phyloP scores from a whole-genome alignment of 2,888 invertebrate species.

The Lepidonotus clava region DNA sequence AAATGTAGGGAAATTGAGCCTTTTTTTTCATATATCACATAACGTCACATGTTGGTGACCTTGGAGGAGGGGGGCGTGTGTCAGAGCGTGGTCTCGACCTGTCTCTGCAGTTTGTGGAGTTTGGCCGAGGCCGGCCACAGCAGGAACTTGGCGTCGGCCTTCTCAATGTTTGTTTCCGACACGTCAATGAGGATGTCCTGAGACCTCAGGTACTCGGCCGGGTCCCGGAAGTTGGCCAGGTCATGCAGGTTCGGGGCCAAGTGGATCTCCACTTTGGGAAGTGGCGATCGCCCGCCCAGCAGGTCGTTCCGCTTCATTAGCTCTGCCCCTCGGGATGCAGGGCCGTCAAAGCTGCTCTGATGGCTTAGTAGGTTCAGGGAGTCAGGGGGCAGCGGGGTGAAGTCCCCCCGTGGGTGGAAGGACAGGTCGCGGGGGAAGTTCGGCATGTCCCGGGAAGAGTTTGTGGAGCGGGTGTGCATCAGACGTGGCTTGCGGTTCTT shows the following conservation, averaged over 20 bases:
- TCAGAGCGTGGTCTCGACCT: conserved; percentile 34
- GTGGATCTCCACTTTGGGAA: conserved; percentile 41
- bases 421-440: no score
- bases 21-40: no score
- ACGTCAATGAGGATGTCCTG: conserved; percentile 23
- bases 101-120: conserved; percentile 9
- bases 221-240: conserved; percentile 16
- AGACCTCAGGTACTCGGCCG: conserved; percentile 14
- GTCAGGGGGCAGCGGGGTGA: no score
- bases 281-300: background rate
- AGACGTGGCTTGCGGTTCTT: conserved; percentile 16
- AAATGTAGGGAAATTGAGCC: no score
- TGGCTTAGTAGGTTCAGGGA: background rate
- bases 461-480: background rate
- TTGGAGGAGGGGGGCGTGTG: no score
- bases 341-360: background rate
- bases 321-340: background rate
- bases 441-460: background rate
- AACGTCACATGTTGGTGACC: no score
- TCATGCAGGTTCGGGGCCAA: conserved; percentile 38
- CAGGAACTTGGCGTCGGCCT: background rate
- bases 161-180: conserved; percentile 5
- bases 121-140: background rate
- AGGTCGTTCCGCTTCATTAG: conserved; percentile 12
- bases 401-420: no score